Evolutionary conservation across 2,797 vertebrate species (phyloP), one percentile per base, ranked within the genome.

Genomic region (Discoglossus pictus): DNA sequence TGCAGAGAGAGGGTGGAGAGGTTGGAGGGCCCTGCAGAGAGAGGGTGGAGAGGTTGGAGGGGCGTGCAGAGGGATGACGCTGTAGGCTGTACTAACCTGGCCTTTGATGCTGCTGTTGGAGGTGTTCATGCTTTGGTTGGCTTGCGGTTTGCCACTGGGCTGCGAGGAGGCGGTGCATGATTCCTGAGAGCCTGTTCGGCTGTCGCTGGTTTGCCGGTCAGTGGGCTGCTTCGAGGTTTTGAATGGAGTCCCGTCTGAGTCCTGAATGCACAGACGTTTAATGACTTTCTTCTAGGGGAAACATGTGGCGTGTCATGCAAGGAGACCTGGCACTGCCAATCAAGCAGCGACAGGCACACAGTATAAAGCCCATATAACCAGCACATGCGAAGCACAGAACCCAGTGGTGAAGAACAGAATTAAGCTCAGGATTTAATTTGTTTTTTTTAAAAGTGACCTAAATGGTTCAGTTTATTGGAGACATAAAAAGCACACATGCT

Each of bases 161-260:
- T 81, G 85, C 31, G 84, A 77, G 35, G 85, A 73, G 74, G 85
- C 89, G 63, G 87, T 79, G 27, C 91, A 76, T 75, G 85, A 87
- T 65, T 98, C 96, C 72, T 88, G 90, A 24, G 79, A 78, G 21
- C 78, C 87, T 38, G 73, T 76, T 84, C 88, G 89, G 89, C 84
- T 93, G 68, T 83, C 68, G 6, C 86, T 73, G 70, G 92, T 74
- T 20, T 88, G 88, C 46, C 88, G 89, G 75, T 87, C 89, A 67
- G 90, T 84, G 82, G 93, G 89, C 71, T 97, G 95, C 77, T 98
- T 99, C 27, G 91, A 92, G 4, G 95, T 94, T 87, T 98, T 99
- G 83, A 92, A 96, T 3, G 96, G 96, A 51, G 94, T 98, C 60
- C 93, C 93, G 42, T 99, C 96, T 51, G 96, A 99, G 88, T 98